Conservation (phyloP, 2,113 vertebrate species). For the Python bivittatus region DNA sequence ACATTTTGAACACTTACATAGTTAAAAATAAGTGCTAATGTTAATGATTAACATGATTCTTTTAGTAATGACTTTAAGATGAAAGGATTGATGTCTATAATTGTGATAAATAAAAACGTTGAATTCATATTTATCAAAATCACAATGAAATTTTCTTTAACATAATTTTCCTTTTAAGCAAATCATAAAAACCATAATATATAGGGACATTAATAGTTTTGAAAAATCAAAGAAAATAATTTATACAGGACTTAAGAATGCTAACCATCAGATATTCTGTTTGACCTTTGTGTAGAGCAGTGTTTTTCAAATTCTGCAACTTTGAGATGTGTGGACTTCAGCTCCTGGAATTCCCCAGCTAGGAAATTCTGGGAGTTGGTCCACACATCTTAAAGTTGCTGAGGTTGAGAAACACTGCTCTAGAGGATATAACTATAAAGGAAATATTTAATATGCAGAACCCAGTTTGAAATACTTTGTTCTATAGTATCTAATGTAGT, state of each 20-base stretch:
- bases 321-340: too few relatives aligned
- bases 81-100: background rate
- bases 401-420: too few relatives aligned
- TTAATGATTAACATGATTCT: background rate
- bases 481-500: slow-evolving; percentile 57
- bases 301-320: too few relatives aligned
- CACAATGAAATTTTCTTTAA: slow-evolving; percentile 54
- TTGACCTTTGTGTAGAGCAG: slow-evolving; percentile 66
- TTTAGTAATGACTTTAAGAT: background rate
- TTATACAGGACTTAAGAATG: slow-evolving; percentile 52
- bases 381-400: too few relatives aligned
- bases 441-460: slow-evolving; percentile 82
- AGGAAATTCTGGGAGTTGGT: too few relatives aligned
- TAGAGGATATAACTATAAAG: slow-evolving; percentile 68
- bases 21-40: background rate
- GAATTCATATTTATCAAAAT: slow-evolving; percentile 59
- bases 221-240: slow-evolving; percentile 57
- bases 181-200: slow-evolving; percentile 48
- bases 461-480: slow-evolving; percentile 73
- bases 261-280: slow-evolving; percentile 59
- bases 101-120: slow-evolving; percentile 54
- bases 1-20: background rate
- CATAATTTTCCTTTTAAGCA: slow-evolving; percentile 56
- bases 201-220: slow-evolving; percentile 22
- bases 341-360: too few relatives aligned